Base-by-base conservation (phyloP, 2,888 invertebrate genomes). In the Chirona hameri region DNA sequence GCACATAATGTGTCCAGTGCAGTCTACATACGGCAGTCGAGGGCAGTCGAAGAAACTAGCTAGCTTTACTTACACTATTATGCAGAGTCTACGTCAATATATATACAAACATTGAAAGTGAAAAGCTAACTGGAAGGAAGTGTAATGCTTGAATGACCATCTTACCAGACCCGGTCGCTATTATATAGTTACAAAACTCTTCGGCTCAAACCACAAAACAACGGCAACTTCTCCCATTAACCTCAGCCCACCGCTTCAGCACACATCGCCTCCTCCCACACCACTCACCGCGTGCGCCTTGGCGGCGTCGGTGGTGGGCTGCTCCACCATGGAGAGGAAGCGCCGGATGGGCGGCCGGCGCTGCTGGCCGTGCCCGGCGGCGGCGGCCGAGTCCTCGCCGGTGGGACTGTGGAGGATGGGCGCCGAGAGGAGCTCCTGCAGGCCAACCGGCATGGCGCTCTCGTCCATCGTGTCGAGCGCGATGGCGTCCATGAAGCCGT, bases 401-500 rank as follows among this genome's bases (percentile, higher is more conserved):
- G 80, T 27, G 29, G 80, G 80, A 52, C 48, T 55, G 52, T 79
- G 79, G n/a, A 80, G 55, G 14, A 80, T 80, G 24, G 80, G 80
- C 27, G 80, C 80, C 48, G 80, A 80, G 21, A 80, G 52, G n/a
- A 80, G 80, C 52, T n/a, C n/a, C 52, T 29, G 55, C 80, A 80
- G 80, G 55, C 80, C 80, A 15, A 7, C 80, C 48, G 80, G 80
- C 80, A 80, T 52, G 55, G 55, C 80, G 80, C 29, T 80, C 76
- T 76, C 76, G 76, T 76, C 76, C 76, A 76, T 76, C 76, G 76
- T 76, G 76, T 76, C 76, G 39, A 76, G 76, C 39, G 39, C 76
- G 76, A 76, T 76, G 76, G 76, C 76, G 76, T 76, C 76, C 76
- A 76, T 39, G 76, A 76, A 76, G 39, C 76, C 76, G 76, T 76